Evolutionary conservation across 2,888 invertebrate species (phyloP).

Genomic region (Coelinius sp.): DNA sequence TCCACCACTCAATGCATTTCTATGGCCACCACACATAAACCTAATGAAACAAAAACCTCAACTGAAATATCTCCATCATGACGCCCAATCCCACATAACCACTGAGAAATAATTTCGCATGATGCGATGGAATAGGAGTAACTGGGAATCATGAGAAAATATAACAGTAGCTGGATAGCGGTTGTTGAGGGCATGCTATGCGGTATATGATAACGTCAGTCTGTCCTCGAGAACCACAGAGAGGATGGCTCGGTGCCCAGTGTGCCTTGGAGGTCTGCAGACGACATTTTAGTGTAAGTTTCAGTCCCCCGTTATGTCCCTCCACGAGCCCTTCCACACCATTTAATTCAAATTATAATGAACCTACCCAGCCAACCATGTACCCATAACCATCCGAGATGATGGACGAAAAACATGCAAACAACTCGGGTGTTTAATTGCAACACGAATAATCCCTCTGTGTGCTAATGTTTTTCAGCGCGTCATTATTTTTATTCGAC

Average conservation of each 20-base stretch:
- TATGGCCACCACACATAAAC: neutral
- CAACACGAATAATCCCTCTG: neutral
- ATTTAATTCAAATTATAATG: slow-evolving; percentile 51
- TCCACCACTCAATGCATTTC: neutral
- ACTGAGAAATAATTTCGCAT: neutral
- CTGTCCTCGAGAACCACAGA: neutral
- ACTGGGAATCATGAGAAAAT: neutral
- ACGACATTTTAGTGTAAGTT: slow-evolving; percentile 18
- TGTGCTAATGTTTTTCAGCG: neutral
- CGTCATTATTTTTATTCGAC: neutral
- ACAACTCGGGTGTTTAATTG: neutral
- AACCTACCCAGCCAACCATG: slow-evolving; percentile 32
- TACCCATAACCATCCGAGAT: neutral
- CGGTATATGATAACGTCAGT: neutral
- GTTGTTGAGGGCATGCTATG: neutral
- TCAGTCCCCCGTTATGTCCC: no score
- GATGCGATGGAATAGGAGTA: neutral
- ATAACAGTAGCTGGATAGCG: neutral
- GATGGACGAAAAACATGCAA: neutral
- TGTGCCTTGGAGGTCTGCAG: neutral
- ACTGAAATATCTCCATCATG: neutral
- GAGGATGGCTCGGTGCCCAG: slow-evolving; percentile 1
- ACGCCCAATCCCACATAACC: neutral
- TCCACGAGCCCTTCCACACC: slow-evolving; percentile 44
- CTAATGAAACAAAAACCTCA: neutral